A percentile compares a stretch with the other conserved stretches of the same genome.
phyloP scores from a whole-genome alignment of 2,113 vertebrate species.

The Ellobius talpinus region DNA sequence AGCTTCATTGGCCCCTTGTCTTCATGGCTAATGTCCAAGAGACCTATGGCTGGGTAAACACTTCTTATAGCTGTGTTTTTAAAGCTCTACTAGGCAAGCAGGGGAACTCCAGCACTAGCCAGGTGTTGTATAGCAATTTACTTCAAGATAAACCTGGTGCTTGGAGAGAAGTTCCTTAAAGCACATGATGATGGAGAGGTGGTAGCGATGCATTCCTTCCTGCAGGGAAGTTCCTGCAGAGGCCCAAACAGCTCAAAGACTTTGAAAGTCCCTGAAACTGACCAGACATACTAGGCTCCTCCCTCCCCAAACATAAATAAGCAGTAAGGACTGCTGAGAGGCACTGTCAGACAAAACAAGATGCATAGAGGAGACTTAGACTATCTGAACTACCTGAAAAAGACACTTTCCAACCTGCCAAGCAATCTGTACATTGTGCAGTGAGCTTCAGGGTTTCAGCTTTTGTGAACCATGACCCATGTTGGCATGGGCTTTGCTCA shows the following conservation, averaged over 20 bases:
- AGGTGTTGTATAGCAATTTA: neutral
- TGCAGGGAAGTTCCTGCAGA: neutral
- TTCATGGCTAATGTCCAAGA: neutral
- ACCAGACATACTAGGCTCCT: neutral
- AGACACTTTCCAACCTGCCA: neutral
- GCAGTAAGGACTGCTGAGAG: neutral
- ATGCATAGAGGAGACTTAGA: neutral
- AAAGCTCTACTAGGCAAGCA: neutral
- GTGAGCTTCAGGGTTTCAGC: neutral
- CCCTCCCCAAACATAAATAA: neutral
- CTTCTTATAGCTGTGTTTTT: neutral
- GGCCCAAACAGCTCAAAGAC: neutral
- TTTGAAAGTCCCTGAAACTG: neutral
- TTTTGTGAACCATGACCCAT: neutral
- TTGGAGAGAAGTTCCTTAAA: neutral
- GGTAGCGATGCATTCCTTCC: neutral
- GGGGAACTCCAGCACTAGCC: neutral
- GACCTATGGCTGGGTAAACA: neutral
- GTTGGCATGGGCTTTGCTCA: neutral
- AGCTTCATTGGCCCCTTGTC: neutral
- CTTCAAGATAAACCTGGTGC: neutral
- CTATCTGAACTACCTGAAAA: neutral
- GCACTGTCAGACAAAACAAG: neutral
- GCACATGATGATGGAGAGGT: neutral
- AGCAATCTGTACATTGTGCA: neutral